These are phyloP conservation scores for Rhinatrema bivittatum DNA, from an alignment of 2,797 vertebrate genomes.

Conservation along the genomic window DNA sequence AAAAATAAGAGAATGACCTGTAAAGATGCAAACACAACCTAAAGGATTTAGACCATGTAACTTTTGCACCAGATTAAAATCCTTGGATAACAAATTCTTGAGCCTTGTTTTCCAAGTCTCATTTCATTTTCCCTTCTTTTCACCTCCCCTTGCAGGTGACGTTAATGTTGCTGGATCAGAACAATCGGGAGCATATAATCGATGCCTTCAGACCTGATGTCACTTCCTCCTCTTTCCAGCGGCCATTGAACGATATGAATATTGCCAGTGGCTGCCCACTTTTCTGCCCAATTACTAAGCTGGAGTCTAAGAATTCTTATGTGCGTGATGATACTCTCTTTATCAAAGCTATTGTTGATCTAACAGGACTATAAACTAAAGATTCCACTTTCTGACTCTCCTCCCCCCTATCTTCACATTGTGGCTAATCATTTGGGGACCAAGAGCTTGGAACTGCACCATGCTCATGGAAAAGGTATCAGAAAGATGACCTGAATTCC, in stretches of 20 bases:
- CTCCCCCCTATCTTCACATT: no score
- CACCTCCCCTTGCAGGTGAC: constrained; percentile 69
- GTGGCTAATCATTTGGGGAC: no score
- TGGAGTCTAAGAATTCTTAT: constrained; percentile 86
- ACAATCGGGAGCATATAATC: constrained; percentile 93
- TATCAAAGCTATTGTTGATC: constrained; percentile 94
- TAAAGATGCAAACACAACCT: no score
- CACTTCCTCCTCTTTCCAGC: constrained; percentile 90
- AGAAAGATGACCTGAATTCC: not conserved
- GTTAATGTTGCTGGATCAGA: constrained; percentile 93
- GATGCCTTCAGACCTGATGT: constrained; percentile 91
- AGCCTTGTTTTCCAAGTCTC: no score
- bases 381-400: no score
- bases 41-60: no score
- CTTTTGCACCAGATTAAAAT: no score
- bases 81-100: no score
- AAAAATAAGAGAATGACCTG: no score
- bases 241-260: constrained; percentile 90
- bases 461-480: constrained; percentile 6
- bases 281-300: constrained; percentile 85
- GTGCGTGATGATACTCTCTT: constrained; percentile 89
- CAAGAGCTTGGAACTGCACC: constrained; percentile 8
- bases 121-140: fast-evolving
- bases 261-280: constrained; percentile 95
- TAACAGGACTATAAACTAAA: constrained; percentile 83